Conservation (phyloP, 1,140 invertebrate genomes). For the Diachasmimorpha longicaudata region DNA sequence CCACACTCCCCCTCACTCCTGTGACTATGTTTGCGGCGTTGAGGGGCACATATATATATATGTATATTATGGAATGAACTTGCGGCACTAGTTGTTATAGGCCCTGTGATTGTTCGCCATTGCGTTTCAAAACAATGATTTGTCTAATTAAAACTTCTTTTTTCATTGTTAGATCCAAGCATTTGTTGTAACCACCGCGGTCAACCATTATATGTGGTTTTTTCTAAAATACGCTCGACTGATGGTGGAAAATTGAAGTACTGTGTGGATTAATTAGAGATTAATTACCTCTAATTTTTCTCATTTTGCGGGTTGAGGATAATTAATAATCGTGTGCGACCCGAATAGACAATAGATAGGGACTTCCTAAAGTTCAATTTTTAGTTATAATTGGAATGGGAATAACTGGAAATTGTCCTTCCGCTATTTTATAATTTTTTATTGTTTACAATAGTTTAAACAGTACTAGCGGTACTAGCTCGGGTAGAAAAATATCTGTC, state of each 20-base stretch:
- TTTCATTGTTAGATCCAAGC: constrained; percentile 44
- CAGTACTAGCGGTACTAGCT: no score
- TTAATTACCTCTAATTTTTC: neutral
- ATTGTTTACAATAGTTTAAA: no score
- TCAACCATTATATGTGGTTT: neutral
- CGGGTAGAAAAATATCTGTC: no score
- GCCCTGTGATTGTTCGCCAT: constrained; percentile 27
- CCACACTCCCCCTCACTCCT: constrained; percentile 10
- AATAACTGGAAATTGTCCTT: no score
- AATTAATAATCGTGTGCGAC: neutral
- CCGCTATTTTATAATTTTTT: no score
- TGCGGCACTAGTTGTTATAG: constrained; percentile 45
- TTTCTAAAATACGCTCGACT: neutral
- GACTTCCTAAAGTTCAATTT: neutral
- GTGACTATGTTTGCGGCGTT: constrained; percentile 26
- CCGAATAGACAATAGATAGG: neutral
- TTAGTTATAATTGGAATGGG: no score
- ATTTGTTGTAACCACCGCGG: constrained; percentile 22
- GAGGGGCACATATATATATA: neutral
- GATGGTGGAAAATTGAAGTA: neutral
- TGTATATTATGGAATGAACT: constrained; percentile 50
- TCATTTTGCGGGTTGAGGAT: neutral
- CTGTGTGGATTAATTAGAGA: neutral
- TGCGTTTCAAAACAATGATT: constrained; percentile 58
- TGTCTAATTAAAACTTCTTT: constrained; percentile 56